Base-by-base conservation (phyloP, 2,888 invertebrate genomes). In the Mantis religiosa region DNA sequence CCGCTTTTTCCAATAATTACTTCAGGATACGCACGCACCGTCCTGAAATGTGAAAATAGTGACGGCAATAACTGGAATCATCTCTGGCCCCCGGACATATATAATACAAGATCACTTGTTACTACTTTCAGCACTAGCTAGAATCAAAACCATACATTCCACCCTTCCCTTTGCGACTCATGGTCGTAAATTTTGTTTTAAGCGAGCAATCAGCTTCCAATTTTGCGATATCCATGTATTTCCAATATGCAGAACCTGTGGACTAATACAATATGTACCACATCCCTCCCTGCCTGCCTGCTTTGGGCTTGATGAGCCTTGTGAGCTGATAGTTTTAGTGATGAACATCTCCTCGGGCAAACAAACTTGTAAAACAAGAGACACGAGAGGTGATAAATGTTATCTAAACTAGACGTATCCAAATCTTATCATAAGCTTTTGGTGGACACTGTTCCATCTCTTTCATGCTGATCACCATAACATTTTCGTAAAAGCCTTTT, bases 161-260 rank as follows among this genome's bases (percentile, higher is more conserved):
- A 71, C 54, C 54, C 54, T 34, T 28, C 85, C 47, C 41, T 47
- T 27, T 27, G 27, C 47, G 41, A 27, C 27, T 87, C 41, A 30
- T n/a, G 87, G 82, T 83, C 41, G 34, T 87, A 87, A 87, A 87
- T 87, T 87, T 83, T 87, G 83, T 87, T 87, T 87, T 41, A 28
- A 87, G 83, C 41, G 83, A 83, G 87, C 41, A 87, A 87, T 87
- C 87, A 87, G 41, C 87, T 47, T 82, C 87, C 87, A 87, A 87
- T 87, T 83, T 83, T 82, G 83, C 83, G 47, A 87, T 87, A 87
- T 83, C 83, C 28, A 86, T 81, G 86, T 86, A 86, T 86, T 86
- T 54, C 71, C 86, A 25, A 86, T 81, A 81, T 86, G 71, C 25
- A 28, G 47, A 27, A 30, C 81, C 28, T 86, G 54, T 27, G 54